Base-by-base conservation (phyloP, 2,888 invertebrate genomes). In the Sturmia bella region DNA sequence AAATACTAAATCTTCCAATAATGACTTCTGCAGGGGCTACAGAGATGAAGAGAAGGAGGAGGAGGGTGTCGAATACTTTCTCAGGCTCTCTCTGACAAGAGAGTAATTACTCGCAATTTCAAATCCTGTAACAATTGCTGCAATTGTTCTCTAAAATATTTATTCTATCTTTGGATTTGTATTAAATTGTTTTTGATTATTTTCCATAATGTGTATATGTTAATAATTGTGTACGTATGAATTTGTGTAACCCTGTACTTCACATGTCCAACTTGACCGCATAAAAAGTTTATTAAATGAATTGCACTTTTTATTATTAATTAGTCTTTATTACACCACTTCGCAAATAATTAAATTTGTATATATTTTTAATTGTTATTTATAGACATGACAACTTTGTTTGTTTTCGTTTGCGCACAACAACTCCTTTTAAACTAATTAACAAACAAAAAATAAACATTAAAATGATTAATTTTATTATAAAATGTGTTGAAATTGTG, bases 321-420 rank as follows among this genome's bases (percentile, higher is more conserved):
- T 56, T 64, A 64, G 17, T 15, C 12, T 74, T 56, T 64, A 39
- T 64, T 56, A 66, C 24, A 27, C 24, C 17, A 66, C 64, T 17
- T 24, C 19, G 66, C 24, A 52, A 37, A 7, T 32, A 45, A 61
- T 61, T 76, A 52, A 76, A 69, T n/a, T n/a, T n/a, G n/a, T n/a
- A n/a, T 76, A 61, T 61, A 54, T 61, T 76, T 69, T 17, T 54
- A 61, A 76, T 76, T 54, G 50, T 21, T 32, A 59, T 32, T 32
- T 32, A 32, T 32, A 32, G 32, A 32, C 32, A 7, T 32, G 32
- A 7, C 32, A 75, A 76, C 15, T 17, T 43, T 15, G 17, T 50
- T 68, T 59, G 12, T 37, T 17, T 6, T 50, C 17, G 24, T 24
- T 59, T 66, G 37, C 12, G 15, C 48, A 11, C 45, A 59, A 21